Evolutionary conservation across 1,140 invertebrate genomes (phyloP), one percentile per base, ranked within the genome.

Genomic region (Lepidurus couesii): DNA sequence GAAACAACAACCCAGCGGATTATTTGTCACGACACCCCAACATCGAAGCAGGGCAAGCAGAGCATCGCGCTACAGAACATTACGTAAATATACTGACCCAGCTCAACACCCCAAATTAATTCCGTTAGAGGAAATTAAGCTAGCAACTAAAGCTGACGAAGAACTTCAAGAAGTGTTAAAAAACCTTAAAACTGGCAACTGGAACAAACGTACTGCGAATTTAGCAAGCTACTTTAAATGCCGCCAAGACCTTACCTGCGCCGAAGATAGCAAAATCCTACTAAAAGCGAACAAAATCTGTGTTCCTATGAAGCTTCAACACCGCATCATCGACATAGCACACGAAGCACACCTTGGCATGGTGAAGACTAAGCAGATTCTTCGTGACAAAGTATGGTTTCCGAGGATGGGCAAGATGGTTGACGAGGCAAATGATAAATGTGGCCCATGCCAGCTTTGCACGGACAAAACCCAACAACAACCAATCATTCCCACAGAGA

Each of bases 331-430:
- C 42, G 73, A 81, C 16, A 43, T 83, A 24, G 83, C 82, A 21
- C 81, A 80, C 65, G 75, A 73, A 7, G 75, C 75, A 47, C 79
- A 80, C 53, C 76, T 43, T 42, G 80, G 79, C 1, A 80, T 82
- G n/a, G 78, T 82, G 6, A 81, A 81, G 75, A 83, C 81, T 10
- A 84, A 83, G 78, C 78, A 81, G 75, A 79, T 84, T 6, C 42
- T 84, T 5, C 47, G 82, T 13, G 80, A 82, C 75, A 84, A 83
- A 76, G 81, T 84, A 2, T 84, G 81, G 82, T 84, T 82, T 74
- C 83, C 82, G 43, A 77, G 79, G 9, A 81, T 84, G n/a, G 82
- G 84, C 78, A 78, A 79, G 75, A 10, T 79, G 24, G 83, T 83
- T 11, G 82, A 84, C 78, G 11, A 79, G 10, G 13, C 47, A 53